Evolutionary conservation across 2,113 vertebrate species (phyloP), one percentile per base, ranked within the genome.

Genomic region (Regulus satrapa): DNA sequence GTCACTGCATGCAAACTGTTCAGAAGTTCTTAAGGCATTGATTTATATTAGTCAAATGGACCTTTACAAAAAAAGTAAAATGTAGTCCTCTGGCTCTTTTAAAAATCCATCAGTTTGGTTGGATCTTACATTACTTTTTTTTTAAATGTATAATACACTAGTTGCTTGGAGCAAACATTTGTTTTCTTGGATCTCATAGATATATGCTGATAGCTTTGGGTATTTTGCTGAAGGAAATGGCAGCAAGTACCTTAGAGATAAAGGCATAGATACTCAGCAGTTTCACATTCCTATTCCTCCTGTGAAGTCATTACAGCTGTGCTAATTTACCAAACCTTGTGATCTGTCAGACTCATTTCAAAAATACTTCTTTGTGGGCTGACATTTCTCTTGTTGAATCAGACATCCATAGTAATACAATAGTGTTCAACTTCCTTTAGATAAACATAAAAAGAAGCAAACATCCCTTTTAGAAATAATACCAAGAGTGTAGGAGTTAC

Each of bases 81-180:
- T 6, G 0, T 48, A 6, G 10, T 86, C 31, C 13, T 64, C 26
- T 85, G 29, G 6, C 18, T 74, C 6, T 26, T 46, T 85, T 85
- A 26, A 81, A 78, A 55, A 12, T 55, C 6, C 51, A 62, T 0
- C 3, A 7, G 7, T 77, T 72, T 90, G 8, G 6, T 55, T 62
- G 5, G 5, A 81, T 89, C n/a, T 71, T 88, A 23, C 5, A 29
- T 11, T 61, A 38, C 2, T 29, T 78, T 89, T 29, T 78, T 89
- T 79, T 45, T 54, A 43, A 92, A 94, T 95, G 28, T 63, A 68
- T 78, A 87, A 81, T 88, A 91, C n/a, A 85, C 8, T 64, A 51
- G 29, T 23, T 74, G n/a, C 61, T 85, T 85, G 56, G 21, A 93
- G 52, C 34, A 89, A 94, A 81, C 29, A 54, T 69, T 80, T 88